Percentiles rank a stretch among this genome's conserved stretches.
Evolutionary conservation across 92 coral and sea anemone species (phyloP).

Genomic region (Pocillopora grandis): DNA sequence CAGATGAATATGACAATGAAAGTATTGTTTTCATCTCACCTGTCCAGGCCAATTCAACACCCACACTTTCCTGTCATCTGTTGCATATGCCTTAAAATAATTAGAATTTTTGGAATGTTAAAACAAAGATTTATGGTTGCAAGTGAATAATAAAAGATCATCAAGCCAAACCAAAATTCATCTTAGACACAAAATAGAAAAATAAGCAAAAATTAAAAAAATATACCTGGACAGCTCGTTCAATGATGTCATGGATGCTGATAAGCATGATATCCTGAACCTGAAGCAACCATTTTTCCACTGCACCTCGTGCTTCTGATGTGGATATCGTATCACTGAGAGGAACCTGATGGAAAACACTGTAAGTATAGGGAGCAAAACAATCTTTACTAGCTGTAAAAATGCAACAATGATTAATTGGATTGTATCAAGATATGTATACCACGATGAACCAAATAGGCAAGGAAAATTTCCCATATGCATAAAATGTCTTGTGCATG

Average conservation of each 20-base stretch:
- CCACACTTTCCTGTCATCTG: conserved; percentile 92
- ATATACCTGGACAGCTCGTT: conserved; percentile 89
- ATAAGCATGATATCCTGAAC: conserved; percentile 94
- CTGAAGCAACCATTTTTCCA: conserved; percentile 98
- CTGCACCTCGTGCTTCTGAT: conserved; percentile 99
- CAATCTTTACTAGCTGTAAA: neutral
- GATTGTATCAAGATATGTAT: too few relatives aligned
- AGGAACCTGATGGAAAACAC: conserved; percentile 71
- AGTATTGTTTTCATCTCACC: conserved; percentile 44
- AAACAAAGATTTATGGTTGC: neutral
- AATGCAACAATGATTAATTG: neutral
- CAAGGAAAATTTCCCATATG: too few relatives aligned
- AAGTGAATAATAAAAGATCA: neutral
- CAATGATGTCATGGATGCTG: conserved; percentile 93
- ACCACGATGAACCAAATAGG: too few relatives aligned
- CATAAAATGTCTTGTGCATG: too few relatives aligned
- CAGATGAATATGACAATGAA: neutral
- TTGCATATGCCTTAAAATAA: conserved; percentile 77
- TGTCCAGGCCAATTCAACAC: conserved; percentile 99
- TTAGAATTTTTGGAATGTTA: too few relatives aligned
- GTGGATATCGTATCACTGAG: conserved; percentile 93
- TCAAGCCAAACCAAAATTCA: neutral
- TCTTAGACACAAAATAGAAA: neutral
- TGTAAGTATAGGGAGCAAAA: too few relatives aligned
- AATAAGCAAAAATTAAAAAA: neutral